Percentiles rank a stretch among this genome's conserved stretches.
These are phyloP conservation scores for Heliconius nattereri DNA, from an alignment of 1,140 invertebrate genomes.

Conservation along the genomic window DNA sequence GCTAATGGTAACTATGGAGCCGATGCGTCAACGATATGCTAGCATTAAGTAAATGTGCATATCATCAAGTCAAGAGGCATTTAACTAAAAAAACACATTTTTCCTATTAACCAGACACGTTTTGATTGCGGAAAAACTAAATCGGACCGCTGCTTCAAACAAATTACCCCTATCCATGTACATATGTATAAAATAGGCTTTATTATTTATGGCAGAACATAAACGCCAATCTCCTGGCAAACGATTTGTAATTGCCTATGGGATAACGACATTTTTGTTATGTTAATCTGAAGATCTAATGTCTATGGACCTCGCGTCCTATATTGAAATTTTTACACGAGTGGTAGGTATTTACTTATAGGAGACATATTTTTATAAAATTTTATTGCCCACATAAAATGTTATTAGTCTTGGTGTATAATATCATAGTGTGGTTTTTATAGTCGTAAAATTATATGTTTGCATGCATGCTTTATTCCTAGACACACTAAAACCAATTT, in stretches of 20 bases:
- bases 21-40: constrained; percentile 53
- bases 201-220: constrained; percentile 17
- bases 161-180: constrained; percentile 27
- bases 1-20: constrained; percentile 77
- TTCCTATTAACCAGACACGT: not conserved
- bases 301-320: constrained; percentile 23
- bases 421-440: constrained; percentile 7
- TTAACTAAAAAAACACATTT: constrained; percentile 29
- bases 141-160: constrained; percentile 11
- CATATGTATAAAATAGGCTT: constrained; percentile 33
- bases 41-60: constrained; percentile 32
- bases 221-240: constrained; percentile 1
- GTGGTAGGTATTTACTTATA: constrained; percentile 43
- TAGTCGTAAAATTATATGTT: not conserved
- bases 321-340: constrained; percentile 33
- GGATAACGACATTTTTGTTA: not conserved
- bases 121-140: not conserved
- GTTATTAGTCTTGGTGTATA: constrained; percentile 32
- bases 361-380: constrained; percentile 79
- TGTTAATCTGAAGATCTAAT: constrained; percentile 20
- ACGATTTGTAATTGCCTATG: constrained; percentile 3
- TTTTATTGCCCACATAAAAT: constrained; percentile 76
- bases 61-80: constrained; percentile 37
- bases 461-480: constrained; percentile 14
- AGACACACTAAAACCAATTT: constrained; percentile 2